Conservation (phyloP, 1,140 invertebrate genomes). For the Pollicipes pollicipes region DNA sequence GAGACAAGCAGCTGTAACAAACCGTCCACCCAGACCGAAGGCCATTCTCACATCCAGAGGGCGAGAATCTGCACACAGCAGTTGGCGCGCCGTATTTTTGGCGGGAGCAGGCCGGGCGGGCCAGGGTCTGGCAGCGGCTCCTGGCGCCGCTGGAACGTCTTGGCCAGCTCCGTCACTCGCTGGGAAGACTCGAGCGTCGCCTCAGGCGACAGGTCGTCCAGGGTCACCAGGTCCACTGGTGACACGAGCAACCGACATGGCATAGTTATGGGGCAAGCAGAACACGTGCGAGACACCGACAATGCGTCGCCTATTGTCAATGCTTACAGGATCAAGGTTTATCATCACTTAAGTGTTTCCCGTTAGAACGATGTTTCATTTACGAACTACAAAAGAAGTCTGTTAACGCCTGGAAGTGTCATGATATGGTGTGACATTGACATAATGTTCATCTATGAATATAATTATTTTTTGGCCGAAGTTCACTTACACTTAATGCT, state of each 20-base stretch:
- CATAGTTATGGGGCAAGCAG: background rate
- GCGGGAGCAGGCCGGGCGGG: slow-evolving; percentile 50
- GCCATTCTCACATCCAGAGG: slow-evolving; percentile 44
- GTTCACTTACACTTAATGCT: no score
- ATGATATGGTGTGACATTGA: no score
- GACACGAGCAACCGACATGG: no score
- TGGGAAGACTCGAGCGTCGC: slow-evolving; percentile 86
- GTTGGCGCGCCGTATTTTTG: slow-evolving; percentile 39
- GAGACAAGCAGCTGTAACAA: slow-evolving; percentile 1
- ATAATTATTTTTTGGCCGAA: no score
- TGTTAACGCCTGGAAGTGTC: no score
- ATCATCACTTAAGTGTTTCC: no score
- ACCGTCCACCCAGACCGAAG: background rate
- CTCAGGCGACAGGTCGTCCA: slow-evolving; percentile 50
- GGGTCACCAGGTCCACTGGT: no score
- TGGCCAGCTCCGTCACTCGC: slow-evolving; percentile 70
- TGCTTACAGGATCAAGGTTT: no score
- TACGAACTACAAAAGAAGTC: no score
- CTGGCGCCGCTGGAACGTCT: slow-evolving; percentile 48
- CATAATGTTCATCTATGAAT: no score
- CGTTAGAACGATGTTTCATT: no score
- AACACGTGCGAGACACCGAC: slow-evolving; percentile 36
- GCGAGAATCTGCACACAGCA: slow-evolving; percentile 44
- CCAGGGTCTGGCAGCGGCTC: slow-evolving; percentile 53
- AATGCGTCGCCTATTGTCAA: no score